These are phyloP conservation scores for Stramonita haemastoma DNA, from an alignment of 2,888 invertebrate genomes.

Conservation along the genomic window DNA sequence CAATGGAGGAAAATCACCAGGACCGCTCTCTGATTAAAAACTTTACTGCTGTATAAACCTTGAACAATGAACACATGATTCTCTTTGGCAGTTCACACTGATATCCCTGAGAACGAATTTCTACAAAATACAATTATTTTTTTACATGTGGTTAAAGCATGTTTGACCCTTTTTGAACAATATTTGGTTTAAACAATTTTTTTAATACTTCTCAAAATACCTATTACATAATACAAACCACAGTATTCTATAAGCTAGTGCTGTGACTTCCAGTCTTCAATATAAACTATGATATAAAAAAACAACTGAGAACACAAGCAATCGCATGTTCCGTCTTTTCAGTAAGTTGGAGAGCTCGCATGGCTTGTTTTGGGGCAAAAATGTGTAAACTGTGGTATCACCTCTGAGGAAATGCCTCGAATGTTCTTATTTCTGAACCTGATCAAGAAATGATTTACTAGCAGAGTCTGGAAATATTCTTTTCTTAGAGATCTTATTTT, in stretches of 20 bases:
- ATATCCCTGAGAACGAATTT: neutral
- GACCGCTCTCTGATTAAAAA: neutral
- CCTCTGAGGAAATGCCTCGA: slow-evolving; percentile 6
- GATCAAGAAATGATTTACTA: neutral
- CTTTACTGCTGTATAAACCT: neutral
- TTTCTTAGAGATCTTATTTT: neutral
- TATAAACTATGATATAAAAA: no score
- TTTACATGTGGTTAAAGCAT: neutral
- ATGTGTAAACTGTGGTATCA: neutral
- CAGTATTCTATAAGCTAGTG: no score
- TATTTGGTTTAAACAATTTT: no score
- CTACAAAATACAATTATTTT: neutral
- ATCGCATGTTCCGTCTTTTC: no score
- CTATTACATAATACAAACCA: no score
- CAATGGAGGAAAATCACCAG: slow-evolving; percentile 37
- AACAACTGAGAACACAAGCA: no score
- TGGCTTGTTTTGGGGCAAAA: no score
- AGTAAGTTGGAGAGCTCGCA: no score
- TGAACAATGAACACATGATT: neutral
- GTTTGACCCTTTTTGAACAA: neutral
- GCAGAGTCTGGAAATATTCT: slow-evolving; percentile 12
- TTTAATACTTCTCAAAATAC: no score
- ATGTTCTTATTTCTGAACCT: slow-evolving; percentile 4
- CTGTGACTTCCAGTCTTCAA: no score
- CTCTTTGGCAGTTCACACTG: neutral